Evolutionary conservation across 2,888 invertebrate species (phyloP), one percentile per base, ranked within the genome.

Genomic region (Lepidocyrtoides sp.): DNA sequence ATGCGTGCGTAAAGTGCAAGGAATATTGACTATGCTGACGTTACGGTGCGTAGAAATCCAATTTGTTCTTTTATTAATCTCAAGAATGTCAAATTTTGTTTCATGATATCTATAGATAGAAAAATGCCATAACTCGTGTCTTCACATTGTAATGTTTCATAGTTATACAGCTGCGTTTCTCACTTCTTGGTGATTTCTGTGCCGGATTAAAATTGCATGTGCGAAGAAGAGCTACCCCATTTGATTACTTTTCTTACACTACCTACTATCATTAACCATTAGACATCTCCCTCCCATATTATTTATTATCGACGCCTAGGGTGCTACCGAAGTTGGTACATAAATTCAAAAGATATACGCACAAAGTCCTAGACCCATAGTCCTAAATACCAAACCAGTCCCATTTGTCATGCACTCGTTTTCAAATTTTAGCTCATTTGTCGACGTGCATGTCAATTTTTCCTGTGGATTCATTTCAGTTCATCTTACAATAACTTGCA

Each of bases 351-450:
- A 54, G 36, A 20, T 17, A 57, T 20, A 85, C 66, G 48, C 75
- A 86, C 75, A 36, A 57, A 26, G 75, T 75, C 79, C 79, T 79
- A 81, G 81, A 57, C 81, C 54, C 26, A 75, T 57, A 60, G 81
- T 81, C 86, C 86, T 77, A 86, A 60, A 86, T 86, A 72, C 83
- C 86, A 86, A 32, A 72, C 83, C 86, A 86, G 20, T 17, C 17
- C 60, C 41, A 86, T 86, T 86, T 86, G 86, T 86, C 86, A 77
- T 77, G 86, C 51, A 63, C 86, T 86, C 75, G 14, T 75, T 75
- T 75, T 75, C 75, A 75, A 75, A 48, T 14, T 36, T 36, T 36
- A 75, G 23, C 69, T 75, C 7, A 75, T 26, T 23, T 26, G 44
- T 26, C 14, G 48, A 23, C 75, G 44, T 72, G 44, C 72, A 23